These are phyloP conservation scores for Pangasius djambal DNA, from an alignment of 2,797 vertebrate species.

Conservation along the genomic window DNA sequence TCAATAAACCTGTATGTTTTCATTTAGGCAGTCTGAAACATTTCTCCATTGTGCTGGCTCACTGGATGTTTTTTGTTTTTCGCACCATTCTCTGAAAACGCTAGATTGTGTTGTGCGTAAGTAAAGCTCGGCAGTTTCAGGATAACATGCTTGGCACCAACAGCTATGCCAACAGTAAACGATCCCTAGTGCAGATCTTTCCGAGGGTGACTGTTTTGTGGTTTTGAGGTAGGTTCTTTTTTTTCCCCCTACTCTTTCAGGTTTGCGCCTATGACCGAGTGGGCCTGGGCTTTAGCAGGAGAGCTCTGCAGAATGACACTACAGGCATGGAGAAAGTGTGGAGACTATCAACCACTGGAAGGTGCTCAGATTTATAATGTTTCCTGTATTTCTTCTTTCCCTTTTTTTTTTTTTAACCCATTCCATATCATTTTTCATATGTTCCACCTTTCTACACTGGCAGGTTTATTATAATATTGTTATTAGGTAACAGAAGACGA, in stretches of 20 bases:
- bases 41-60: not conserved
- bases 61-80: not conserved
- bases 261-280: slow-evolving; percentile 81
- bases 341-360: slow-evolving; percentile 78
- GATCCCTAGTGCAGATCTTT: not conserved
- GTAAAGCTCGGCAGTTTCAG: not conserved
- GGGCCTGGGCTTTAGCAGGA: slow-evolving; percentile 80
- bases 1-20: no score
- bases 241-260: slow-evolving; percentile 55
- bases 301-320: slow-evolving; percentile 74
- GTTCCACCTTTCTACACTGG: not conserved
- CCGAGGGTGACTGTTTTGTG: not conserved
- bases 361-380: slow-evolving; percentile 60
- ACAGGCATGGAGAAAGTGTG: slow-evolving; percentile 78
- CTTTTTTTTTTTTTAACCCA: not conserved
- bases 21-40: no score
- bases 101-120: not conserved
- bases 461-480: not conserved
- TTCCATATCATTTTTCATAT: not conserved
- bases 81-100: not conserved
- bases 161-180: not conserved
- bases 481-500: not conserved
- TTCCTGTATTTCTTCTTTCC: not conserved
- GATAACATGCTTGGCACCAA: not conserved
- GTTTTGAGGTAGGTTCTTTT: not conserved